phyloP scores from a whole-genome alignment of 2,888 invertebrate species.

The Pteria penguin region DNA sequence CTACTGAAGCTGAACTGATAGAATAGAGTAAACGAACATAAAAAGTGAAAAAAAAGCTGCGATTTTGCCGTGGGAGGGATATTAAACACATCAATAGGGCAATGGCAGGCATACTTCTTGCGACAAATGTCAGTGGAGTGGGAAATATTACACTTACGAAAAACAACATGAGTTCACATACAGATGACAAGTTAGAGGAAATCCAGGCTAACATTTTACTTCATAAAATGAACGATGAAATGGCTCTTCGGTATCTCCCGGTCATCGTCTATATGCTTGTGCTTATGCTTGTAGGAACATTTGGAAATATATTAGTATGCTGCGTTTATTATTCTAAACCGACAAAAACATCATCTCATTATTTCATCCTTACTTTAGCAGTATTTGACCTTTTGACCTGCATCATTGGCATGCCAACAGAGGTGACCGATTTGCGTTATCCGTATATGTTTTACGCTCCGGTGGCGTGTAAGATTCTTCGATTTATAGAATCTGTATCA shows the following conservation, averaged over 20 bases:
- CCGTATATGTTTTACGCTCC: conserved; percentile 73
- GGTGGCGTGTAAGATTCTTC: conserved; percentile 70
- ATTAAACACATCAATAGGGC: no score
- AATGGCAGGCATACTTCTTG: no score
- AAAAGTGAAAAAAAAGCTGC: no score
- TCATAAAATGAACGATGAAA: conserved; percentile 62
- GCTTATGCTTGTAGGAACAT: conserved; percentile 65
- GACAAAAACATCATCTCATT: conserved; percentile 70
- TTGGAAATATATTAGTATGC: conserved; percentile 70
- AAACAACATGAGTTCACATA: no score
- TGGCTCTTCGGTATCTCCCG: conserved; percentile 69
- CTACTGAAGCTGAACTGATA: no score
- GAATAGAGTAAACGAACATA: no score
- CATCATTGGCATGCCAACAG: conserved; percentile 73
- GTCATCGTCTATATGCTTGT: conserved; percentile 70
- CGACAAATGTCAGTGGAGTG: background rate
- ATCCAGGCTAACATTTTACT: conserved; percentile 11
- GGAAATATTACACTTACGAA: background rate
- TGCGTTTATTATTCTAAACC: conserved; percentile 68
- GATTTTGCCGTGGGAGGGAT: no score
- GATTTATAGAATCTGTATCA: conserved; percentile 71
- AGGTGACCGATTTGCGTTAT: conserved; percentile 71
- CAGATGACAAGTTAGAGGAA: conserved; percentile 3
- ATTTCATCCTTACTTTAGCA: conserved; percentile 71
- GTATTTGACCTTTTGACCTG: conserved; percentile 74